These are phyloP conservation scores for Bradypus variegatus DNA, from an alignment of 2,797 vertebrate genomes.

Conservation along the genomic window DNA sequence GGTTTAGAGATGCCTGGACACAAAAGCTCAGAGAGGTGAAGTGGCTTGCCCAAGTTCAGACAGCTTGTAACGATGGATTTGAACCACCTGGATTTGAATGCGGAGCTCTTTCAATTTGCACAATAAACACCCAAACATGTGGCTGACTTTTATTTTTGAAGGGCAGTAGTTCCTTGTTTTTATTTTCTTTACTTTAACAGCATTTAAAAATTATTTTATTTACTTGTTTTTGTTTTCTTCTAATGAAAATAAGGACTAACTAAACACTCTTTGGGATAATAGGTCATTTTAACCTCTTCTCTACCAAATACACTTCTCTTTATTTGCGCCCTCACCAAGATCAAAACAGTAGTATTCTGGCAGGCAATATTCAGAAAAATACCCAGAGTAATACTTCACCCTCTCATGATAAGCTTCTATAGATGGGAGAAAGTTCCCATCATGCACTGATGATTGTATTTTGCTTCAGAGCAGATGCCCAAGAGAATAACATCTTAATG, in stretches of 20 bases:
- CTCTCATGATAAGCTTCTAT: background rate
- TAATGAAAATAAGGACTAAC: background rate
- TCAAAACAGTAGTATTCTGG: background rate
- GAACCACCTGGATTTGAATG: background rate
- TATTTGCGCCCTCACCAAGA: background rate
- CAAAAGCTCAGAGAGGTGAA: background rate
- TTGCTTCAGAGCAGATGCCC: background rate
- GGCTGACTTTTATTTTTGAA: background rate
- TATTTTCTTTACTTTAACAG: slow-evolving; percentile 16
- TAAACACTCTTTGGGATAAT: background rate
- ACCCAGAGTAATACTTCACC: background rate
- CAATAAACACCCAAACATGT: background rate
- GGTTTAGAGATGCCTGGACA: background rate
- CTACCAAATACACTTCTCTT: background rate
- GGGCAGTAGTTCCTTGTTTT: background rate
- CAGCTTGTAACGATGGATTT: background rate
- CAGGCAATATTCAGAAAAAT: background rate
- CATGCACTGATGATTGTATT: slow-evolving; percentile 18
- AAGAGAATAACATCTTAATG: slow-evolving; percentile 15
- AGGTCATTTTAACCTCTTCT: background rate
- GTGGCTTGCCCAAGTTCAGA: background rate
- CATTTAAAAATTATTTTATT: background rate
- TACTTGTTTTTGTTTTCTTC: slow-evolving; percentile 3
- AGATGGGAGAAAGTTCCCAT: background rate
- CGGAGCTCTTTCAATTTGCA: background rate